Evolutionary conservation across 2,113 vertebrate species (phyloP), one percentile per base, ranked within the genome.

Genomic region (Chionodraco myersi): DNA sequence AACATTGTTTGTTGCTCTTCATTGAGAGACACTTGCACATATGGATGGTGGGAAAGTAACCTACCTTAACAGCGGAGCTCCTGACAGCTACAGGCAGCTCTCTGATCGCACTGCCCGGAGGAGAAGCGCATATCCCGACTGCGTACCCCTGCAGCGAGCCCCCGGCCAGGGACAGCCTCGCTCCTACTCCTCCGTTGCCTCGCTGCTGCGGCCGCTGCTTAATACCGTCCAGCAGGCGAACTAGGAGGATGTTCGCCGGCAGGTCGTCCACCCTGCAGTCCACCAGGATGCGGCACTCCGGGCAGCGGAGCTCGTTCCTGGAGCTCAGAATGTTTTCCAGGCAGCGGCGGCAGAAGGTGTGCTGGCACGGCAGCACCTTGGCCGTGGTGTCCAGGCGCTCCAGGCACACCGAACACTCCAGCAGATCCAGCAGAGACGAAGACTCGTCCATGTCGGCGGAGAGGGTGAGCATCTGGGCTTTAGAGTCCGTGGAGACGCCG

Each of bases 321-420:
- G 97, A 98, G 94, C 96, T 96, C 85, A 98, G 94, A 66, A 98
- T 98, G 95, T 96, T 97, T 93, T 98, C 96, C 92, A 98, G 94
- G 92, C 97, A 98, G 93, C 97, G 97, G 85, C 96, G 97, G 92
- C 97, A 98, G 96, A 98, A 98, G 88, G 97, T 98, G 94, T 98
- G 97, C 94, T 98, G 97, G 90, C 97, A 98, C 13, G 97, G 97
- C 78, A 98, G 95, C 77, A 97, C 97, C 91, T 95, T 96, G 91
- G 97, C 97, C 82, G 96, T 98, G 80, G 97, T 96, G 94, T 98
- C 97, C 95, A 98, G 93, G 79, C 97, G 95, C 92, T 98, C 97
- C 96, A 98, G 93, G 93, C 97, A 98, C 84, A 98, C 97, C 58
- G 97, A 97, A 89, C 97, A 98, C 94, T 98, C 97, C 94, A 98